A percentile compares a stretch with the other conserved stretches of the same genome.
Evolutionary conservation across 2,113 vertebrate genomes (phyloP).

Genomic region (Rostratula benghalensis): DNA sequence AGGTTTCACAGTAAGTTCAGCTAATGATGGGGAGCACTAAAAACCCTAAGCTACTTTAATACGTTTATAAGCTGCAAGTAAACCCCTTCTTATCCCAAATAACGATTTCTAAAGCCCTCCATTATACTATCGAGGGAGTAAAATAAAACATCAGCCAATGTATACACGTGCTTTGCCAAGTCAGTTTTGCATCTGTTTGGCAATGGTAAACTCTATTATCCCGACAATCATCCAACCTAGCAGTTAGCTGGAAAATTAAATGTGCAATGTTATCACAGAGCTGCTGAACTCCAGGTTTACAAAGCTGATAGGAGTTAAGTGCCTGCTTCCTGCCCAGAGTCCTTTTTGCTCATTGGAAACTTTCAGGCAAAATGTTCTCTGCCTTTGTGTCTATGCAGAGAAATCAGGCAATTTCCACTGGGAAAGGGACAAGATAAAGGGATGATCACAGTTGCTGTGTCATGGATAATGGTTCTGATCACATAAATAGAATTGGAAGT

Average conservation of each 20-base stretch:
- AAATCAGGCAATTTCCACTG: not conserved
- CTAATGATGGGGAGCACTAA: slow-evolving; percentile 40
- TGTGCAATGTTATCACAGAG: not conserved
- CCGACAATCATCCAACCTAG: not conserved
- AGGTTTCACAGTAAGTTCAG: slow-evolving; percentile 16
- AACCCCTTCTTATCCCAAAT: slow-evolving; percentile 49
- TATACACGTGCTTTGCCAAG: slow-evolving; percentile 4
- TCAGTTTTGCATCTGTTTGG: not conserved
- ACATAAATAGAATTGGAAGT: not conserved
- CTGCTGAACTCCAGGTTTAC: not conserved
- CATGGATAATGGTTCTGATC: not conserved
- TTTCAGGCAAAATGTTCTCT: not conserved
- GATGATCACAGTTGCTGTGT: not conserved
- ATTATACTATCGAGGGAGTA: not conserved
- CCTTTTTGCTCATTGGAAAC: not conserved
- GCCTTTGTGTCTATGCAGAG: not conserved
- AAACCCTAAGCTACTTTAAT: slow-evolving; percentile 55
- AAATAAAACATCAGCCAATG: slow-evolving; percentile 45
- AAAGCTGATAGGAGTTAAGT: not conserved
- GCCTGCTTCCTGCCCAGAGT: not conserved
- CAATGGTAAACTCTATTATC: not conserved
- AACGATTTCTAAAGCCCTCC: slow-evolving; percentile 1
- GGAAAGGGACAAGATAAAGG: not conserved
- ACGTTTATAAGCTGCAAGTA: slow-evolving; percentile 1
- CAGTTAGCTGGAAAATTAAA: not conserved